phyloP scores from a whole-genome alignment of 2,888 invertebrate species.

The Chrysodeixis includens region DNA sequence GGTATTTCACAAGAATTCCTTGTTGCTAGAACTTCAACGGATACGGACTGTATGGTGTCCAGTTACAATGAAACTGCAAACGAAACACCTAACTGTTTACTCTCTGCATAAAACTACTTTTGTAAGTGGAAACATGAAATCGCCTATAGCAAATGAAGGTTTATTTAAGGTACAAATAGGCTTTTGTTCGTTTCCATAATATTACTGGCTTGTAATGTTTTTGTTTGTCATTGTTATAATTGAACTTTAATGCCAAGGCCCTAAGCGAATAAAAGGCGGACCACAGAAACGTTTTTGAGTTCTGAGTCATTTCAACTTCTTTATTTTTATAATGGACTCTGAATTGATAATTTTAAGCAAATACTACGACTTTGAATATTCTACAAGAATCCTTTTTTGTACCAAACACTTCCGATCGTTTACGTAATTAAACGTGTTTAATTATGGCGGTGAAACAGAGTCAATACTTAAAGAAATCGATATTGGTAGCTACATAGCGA shows the following conservation, averaged over 20 bases:
- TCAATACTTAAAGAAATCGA: too few relatives aligned
- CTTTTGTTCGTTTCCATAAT: constrained; percentile 19
- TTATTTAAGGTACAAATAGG: constrained; percentile 10
- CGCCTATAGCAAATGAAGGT: neutral
- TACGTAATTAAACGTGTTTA: too few relatives aligned
- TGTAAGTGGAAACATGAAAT: constrained; percentile 9
- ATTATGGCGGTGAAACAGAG: too few relatives aligned
- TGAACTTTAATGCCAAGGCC: constrained; percentile 51
- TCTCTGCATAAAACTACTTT: constrained; percentile 11
- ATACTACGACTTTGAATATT: too few relatives aligned
- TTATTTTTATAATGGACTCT: constrained; percentile 20
- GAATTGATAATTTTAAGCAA: constrained; percentile 9
- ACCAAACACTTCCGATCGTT: too few relatives aligned
- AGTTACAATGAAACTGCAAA: constrained; percentile 40
- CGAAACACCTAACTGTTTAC: constrained; percentile 19
- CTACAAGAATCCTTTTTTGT: too few relatives aligned
- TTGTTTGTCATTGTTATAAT: constrained; percentile 46
- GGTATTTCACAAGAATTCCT: constrained; percentile 69
- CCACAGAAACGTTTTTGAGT: constrained; percentile 32
- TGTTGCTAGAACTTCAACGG: constrained; percentile 51
- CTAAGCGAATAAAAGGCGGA: constrained; percentile 29
- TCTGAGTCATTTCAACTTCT: constrained; percentile 47
- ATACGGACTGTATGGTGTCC: constrained; percentile 26
- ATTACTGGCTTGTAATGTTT: constrained; percentile 15
- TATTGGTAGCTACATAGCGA: too few relatives aligned